A percentile compares a stretch with the other conserved stretches of the same genome.
Evolutionary conservation across 2,797 vertebrate genomes (phyloP).

Genomic region (Danio albolineatus): DNA sequence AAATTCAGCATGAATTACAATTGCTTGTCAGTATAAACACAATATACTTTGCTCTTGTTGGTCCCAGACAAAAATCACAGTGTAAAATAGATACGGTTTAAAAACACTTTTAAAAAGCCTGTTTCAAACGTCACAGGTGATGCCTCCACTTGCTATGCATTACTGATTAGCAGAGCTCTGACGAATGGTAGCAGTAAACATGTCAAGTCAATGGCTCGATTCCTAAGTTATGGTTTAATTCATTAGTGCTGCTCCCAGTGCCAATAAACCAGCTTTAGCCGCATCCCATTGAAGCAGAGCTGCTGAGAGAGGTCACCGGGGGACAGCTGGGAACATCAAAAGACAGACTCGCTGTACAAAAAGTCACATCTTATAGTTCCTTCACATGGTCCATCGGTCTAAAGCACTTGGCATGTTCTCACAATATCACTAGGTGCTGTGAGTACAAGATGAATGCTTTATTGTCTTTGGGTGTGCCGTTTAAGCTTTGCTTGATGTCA

Average conservation of each 20-base stretch:
- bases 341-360: slow-evolving; percentile 65
- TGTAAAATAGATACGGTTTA: slow-evolving; percentile 68
- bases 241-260: slow-evolving; percentile 67
- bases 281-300: slow-evolving; percentile 59
- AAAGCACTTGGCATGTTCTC: slow-evolving; percentile 44
- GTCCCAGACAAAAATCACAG: slow-evolving; percentile 76
- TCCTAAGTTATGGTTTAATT: slow-evolving; percentile 78
- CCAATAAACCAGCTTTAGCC: slow-evolving; percentile 73
- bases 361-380: slow-evolving; percentile 70
- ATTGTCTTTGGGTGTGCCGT: slow-evolving; percentile 42
- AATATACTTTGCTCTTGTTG: slow-evolving; percentile 51
- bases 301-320: slow-evolving; percentile 65
- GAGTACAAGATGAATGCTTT: slow-evolving; percentile 29
- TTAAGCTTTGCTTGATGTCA: slow-evolving; percentile 18
- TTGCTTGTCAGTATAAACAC: slow-evolving; percentile 11
- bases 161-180: slow-evolving; percentile 67
- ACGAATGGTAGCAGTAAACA: slow-evolving; percentile 76
- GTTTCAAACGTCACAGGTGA: slow-evolving; percentile 68
- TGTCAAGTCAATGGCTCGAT: slow-evolving; percentile 75
- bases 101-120: slow-evolving; percentile 63
- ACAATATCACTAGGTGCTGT: slow-evolving; percentile 33
- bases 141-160: slow-evolving; percentile 71
- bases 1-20: slow-evolving; percentile 18
- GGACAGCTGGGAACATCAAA: slow-evolving; percentile 47
- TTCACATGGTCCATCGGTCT: slow-evolving; percentile 66